A percentile compares a stretch with the other conserved stretches of the same genome.
These are phyloP conservation scores for Urocyon cinereoargenteus DNA, from an alignment of 2,797 vertebrate species.

Conservation along the genomic window DNA sequence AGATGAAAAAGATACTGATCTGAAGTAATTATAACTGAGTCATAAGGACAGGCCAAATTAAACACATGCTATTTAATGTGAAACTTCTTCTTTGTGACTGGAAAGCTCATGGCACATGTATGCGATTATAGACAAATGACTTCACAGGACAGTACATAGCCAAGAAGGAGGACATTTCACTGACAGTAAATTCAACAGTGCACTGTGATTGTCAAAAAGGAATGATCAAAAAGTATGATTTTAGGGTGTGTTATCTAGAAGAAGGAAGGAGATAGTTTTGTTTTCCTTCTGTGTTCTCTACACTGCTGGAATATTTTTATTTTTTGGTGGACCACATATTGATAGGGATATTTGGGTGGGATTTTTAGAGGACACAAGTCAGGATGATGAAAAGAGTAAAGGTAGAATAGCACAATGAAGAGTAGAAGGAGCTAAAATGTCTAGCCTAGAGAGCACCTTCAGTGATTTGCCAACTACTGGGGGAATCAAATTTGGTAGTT, in stretches of 20 bases:
- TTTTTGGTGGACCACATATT: background rate
- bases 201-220: background rate
- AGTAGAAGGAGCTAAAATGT: background rate
- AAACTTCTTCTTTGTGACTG: conserved; percentile 29
- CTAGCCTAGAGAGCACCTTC: background rate
- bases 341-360: background rate
- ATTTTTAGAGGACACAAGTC: background rate
- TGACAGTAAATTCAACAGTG: background rate
- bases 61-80: conserved; percentile 38
- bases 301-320: background rate
- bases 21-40: background rate
- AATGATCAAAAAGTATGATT: background rate
- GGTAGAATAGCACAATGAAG: background rate
- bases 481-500: background rate
- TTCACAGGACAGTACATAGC: background rate
- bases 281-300: background rate
- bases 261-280: background rate
- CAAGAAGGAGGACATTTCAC: background rate
- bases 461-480: background rate
- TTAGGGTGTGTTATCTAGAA: background rate
- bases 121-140: background rate
- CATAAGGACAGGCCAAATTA: background rate
- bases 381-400: background rate
- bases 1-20: background rate
- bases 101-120: background rate